Evolutionary conservation across 2,797 vertebrate species (phyloP).

Genomic region (Spea hammondii): DNA sequence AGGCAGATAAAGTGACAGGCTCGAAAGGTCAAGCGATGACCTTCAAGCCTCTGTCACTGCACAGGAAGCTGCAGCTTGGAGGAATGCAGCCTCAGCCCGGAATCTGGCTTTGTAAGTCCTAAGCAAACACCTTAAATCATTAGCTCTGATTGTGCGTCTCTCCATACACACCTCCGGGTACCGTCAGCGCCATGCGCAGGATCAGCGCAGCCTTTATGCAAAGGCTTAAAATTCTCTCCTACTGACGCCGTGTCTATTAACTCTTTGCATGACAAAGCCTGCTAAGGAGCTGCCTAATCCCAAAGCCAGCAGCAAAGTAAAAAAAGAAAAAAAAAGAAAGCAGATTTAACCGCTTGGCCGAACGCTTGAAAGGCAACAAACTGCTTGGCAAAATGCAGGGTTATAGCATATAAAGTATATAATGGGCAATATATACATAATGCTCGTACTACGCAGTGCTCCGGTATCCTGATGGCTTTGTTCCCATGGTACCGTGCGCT

Average conservation of each 20-base stretch:
- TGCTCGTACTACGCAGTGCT: too few relatives aligned
- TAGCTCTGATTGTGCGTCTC: neutral
- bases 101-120: neutral
- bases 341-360: too few relatives aligned
- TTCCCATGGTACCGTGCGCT: too few relatives aligned
- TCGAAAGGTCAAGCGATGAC: slow-evolving; percentile 46
- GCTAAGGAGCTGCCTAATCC: neutral
- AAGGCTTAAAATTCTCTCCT: slow-evolving; percentile 12
- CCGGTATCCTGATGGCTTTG: too few relatives aligned
- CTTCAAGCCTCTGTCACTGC: slow-evolving; percentile 22
- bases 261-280: neutral
- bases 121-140: slow-evolving; percentile 32
- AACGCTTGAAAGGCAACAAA: too few relatives aligned
- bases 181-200: neutral
- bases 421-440: too few relatives aligned
- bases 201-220: neutral
- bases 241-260: neutral
- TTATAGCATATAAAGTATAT: too few relatives aligned
- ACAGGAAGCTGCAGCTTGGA: neutral
- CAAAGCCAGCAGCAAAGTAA: neutral
- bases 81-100: neutral
- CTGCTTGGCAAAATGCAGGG: too few relatives aligned
- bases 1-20: slow-evolving; percentile 29
- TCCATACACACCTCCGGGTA: slow-evolving; percentile 6
- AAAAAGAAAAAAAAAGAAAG: neutral